Percentiles rank a stretch among this genome's conserved stretches.
Conservation (phyloP, 1,140 invertebrate genomes). For the Cherax quadricarinatus region DNA sequence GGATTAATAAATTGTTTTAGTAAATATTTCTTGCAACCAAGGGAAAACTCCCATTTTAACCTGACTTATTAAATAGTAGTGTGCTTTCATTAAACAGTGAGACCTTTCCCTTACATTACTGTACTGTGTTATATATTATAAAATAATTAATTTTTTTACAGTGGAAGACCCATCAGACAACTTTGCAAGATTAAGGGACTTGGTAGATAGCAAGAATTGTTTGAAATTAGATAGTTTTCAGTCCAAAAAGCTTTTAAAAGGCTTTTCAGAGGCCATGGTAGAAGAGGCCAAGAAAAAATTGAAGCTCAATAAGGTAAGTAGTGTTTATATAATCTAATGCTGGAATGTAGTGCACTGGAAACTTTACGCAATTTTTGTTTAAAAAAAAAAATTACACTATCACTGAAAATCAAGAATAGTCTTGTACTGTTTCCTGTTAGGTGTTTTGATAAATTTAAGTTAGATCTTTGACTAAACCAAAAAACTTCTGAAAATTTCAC, state of each 20-base stretch:
- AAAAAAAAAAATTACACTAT: neutral
- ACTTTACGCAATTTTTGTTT: neutral
- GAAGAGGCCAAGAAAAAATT: conserved; percentile 85
- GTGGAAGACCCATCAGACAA: conserved; percentile 95
- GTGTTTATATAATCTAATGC: neutral
- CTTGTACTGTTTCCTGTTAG: no score
- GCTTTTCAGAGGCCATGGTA: conserved; percentile 87
- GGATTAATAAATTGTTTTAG: no score
- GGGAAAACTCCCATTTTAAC: no score
- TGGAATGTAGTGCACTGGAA: no score
- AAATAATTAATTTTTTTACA: conserved; percentile 74
- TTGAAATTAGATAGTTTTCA: conserved; percentile 83
- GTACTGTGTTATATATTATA: neutral
- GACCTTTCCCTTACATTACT: no score
- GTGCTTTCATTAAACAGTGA: no score
- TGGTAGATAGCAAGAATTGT: conserved; percentile 89
- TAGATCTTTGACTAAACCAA: no score
- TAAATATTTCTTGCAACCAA: no score
- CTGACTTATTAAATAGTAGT: no score
- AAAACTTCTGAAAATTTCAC: no score
- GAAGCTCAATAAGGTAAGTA: conserved; percentile 82
- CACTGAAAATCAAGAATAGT: neutral
- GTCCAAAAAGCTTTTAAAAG: conserved; percentile 82
- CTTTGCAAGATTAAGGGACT: conserved; percentile 92
- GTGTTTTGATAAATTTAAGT: no score